Base-by-base conservation (phyloP, 1,140 invertebrate species). In the Macrocentrus cingulum region DNA sequence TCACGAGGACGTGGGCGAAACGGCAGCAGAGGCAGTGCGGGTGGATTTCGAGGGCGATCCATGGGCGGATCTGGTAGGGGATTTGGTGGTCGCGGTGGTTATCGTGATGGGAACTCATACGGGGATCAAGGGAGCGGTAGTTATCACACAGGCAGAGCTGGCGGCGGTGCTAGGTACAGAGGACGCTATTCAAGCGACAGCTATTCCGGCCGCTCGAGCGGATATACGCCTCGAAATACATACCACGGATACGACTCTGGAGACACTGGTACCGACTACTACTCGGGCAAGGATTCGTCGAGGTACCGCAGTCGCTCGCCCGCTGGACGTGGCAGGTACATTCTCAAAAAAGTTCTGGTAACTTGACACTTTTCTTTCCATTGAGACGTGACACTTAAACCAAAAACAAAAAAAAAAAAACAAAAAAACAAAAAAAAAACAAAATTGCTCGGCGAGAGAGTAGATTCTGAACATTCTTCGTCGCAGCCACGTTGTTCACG, bases 1-100 rank as follows among this genome's bases (percentile, higher is more conserved):
- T 91, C 89, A 25, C 84, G 89, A 59, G 89, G 89, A 53, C 84
- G 87, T 55, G 81, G 84, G 51, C 80, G 86, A 8, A 78, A 81
- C 13, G 74, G 83, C 23, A 76, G 78, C 61, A 71, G 82, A 52
- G 76, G 82, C 42, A 76, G 81, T 22, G 79, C 83, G 44, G 71
- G 83, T 59, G 76, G 82, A 48, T 79, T 82, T 56, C 75, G 81
- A 54, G 81, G 84, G 44, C 81, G 85, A 23, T 23, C 22, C 9
- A 25, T n/a, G 22, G 80, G 85, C 51, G 75, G 82, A 60, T 70
- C 77, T 59, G 81, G 81, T 58, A 78, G 84, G 55, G 71, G 70
- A 34, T 75, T 70, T n/a, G 65, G 69, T 44, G 64, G 72, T 25
- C 62, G 60, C 54, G 64, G 72, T 29, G 74, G 75, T 63, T 66